A percentile compares a stretch with the other conserved stretches of the same genome.
Evolutionary conservation across 1,140 invertebrate species (phyloP).

Genomic region (Aradophagus sp.): DNA sequence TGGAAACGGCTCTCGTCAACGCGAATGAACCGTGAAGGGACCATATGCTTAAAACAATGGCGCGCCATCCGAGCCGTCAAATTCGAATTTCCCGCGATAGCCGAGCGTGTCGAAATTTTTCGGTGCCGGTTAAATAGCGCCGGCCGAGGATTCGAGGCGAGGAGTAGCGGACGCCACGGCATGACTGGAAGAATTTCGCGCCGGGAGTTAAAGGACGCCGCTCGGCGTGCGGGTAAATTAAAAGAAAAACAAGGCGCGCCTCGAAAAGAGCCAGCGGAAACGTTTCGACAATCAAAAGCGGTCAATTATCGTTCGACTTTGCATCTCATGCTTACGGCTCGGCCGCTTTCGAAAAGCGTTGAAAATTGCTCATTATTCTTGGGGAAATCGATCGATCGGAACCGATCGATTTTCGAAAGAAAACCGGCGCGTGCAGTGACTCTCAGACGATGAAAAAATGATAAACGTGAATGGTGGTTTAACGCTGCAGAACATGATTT

Average conservation of each 20-base stretch:
- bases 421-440: constrained; percentile 41
- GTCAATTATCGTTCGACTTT: constrained; percentile 13
- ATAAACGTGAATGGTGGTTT: not conserved
- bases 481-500: too few relatives aligned
- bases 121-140: constrained; percentile 39
- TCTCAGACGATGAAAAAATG: constrained; percentile 6
- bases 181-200: constrained; percentile 62
- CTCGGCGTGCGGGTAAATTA: constrained; percentile 45
- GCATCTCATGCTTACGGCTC: not conserved
- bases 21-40: constrained; percentile 45
- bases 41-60: constrained; percentile 55
- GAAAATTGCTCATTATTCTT: constrained; percentile 36
- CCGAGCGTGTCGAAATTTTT: constrained; percentile 44
- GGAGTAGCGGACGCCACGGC: constrained; percentile 64
- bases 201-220: constrained; percentile 49
- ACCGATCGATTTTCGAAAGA: constrained; percentile 8
- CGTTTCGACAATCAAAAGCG: constrained; percentile 6
- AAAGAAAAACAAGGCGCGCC: constrained; percentile 36
- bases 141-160: constrained; percentile 38
- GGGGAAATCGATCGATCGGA: constrained; percentile 27
- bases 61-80: constrained; percentile 51
- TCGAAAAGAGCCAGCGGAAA: not conserved
- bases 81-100: constrained; percentile 61
- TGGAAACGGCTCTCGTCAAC: constrained; percentile 33
- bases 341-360: constrained; percentile 23